These are phyloP conservation scores for Trichoplusia ni DNA, from an alignment of 1,140 invertebrate genomes.

Conservation along the genomic window DNA sequence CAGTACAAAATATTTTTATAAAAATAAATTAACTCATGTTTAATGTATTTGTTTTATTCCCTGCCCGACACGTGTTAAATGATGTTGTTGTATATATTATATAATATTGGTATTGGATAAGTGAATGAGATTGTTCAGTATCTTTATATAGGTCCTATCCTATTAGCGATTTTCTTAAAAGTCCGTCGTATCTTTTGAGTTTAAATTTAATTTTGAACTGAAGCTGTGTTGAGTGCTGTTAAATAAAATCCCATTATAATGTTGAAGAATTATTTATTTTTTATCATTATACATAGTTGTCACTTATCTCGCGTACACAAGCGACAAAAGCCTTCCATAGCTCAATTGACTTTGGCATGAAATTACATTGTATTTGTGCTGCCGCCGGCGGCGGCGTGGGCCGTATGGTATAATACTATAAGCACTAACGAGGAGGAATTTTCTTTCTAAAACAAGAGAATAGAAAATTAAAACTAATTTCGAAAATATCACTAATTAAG, in stretches of 20 bases:
- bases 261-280: constrained; percentile 80
- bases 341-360: constrained; percentile 81
- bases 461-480: constrained; percentile 25
- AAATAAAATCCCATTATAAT: constrained; percentile 36
- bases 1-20: constrained; percentile 25
- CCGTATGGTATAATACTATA: constrained; percentile 40
- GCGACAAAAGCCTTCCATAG: constrained; percentile 78
- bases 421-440: constrained; percentile 47
- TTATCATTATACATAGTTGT: constrained; percentile 77
- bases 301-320: constrained; percentile 77
- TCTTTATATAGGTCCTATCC: no score
- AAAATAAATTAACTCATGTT: constrained; percentile 24
- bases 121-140: no score
- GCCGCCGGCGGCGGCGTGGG: constrained; percentile 39
- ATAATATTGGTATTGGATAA: no score
- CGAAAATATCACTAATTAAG: constrained; percentile 25
- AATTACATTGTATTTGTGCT: constrained; percentile 73
- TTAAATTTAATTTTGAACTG: no score
- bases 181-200: no score
- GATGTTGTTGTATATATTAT: neutral
- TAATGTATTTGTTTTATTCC: neutral
- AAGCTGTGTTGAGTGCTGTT: no score
- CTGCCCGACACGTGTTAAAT: no score
- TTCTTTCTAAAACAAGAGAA: constrained; percentile 36
- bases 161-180: no score